Percentiles rank a stretch among this genome's conserved stretches.
These are phyloP conservation scores for Hirtodrosophila confusa DNA, from an alignment of 2,888 invertebrate species.

Conservation along the genomic window DNA sequence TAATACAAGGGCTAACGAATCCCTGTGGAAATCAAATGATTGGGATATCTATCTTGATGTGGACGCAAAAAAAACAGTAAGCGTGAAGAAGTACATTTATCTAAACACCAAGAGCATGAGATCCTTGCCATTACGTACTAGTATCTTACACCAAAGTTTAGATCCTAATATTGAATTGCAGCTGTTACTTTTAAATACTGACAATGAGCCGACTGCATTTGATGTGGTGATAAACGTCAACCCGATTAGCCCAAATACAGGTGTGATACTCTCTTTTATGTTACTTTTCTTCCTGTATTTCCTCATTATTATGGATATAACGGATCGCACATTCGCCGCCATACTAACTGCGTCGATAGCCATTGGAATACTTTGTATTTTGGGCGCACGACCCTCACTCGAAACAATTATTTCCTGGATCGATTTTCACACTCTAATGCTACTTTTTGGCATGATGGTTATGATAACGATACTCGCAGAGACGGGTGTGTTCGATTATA, in stretches of 20 bases:
- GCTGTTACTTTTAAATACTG: slow-evolving; percentile 7
- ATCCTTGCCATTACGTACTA: not conserved
- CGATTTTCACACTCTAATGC: slow-evolving; percentile 88
- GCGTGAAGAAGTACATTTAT: not conserved
- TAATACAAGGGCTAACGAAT: not conserved
- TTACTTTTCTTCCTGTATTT: slow-evolving; percentile 90
- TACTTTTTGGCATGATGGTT: slow-evolving; percentile 92
- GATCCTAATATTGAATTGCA: not conserved
- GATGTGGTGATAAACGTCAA: slow-evolving; percentile 85
- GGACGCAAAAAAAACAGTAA: not conserved
- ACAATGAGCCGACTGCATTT: slow-evolving; percentile 24
- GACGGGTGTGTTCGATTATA: slow-evolving; percentile 91
- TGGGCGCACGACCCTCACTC: slow-evolving; percentile 88
- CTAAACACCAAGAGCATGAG: not conserved
- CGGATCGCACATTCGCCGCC: slow-evolving; percentile 85
- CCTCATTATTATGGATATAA: slow-evolving; percentile 90
- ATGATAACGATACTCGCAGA: slow-evolving; percentile 90
- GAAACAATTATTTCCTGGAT: slow-evolving; percentile 89
- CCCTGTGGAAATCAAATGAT: slow-evolving; percentile 11
- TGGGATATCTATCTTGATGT: slow-evolving; percentile 17
- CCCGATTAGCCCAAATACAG: slow-evolving; percentile 88
- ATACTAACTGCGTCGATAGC: slow-evolving; percentile 87
- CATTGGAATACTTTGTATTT: slow-evolving; percentile 87
- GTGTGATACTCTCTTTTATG: slow-evolving; percentile 89
- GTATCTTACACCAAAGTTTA: slow-evolving; percentile 61